A percentile compares a stretch with the other conserved stretches of the same genome.
phyloP scores from a whole-genome alignment of 1,140 invertebrate genomes.

The Camponotus floridanus region DNA sequence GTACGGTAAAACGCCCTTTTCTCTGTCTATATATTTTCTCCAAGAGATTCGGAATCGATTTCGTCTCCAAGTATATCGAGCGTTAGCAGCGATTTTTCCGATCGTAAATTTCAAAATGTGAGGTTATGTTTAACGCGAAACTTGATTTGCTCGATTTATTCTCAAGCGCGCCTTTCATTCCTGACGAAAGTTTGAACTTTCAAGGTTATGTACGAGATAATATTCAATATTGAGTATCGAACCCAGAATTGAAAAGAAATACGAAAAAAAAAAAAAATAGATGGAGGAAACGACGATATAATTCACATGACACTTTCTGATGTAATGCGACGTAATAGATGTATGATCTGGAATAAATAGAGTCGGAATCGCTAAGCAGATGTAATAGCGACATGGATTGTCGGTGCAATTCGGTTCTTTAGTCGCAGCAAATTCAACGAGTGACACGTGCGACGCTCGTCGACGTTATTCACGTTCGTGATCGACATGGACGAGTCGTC shows the following conservation, averaged over 20 bases:
- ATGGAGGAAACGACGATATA: neutral
- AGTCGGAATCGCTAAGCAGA: neutral
- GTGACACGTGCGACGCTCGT: slow-evolving; percentile 51
- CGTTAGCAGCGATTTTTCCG: neutral
- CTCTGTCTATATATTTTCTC: neutral
- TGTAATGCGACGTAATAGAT: neutral
- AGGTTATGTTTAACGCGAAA: neutral
- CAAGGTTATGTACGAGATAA: neutral
- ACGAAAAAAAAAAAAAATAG: neutral
- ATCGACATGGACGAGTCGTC: slow-evolving; percentile 47
- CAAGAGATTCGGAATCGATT: neutral
- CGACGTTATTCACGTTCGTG: slow-evolving; percentile 45
- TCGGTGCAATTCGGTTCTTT: slow-evolving; percentile 22
- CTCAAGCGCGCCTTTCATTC: neutral
- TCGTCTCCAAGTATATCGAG: neutral
- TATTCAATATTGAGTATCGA: neutral
- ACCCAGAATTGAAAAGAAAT: neutral
- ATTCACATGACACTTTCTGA: neutral
- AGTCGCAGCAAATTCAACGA: slow-evolving; percentile 22
- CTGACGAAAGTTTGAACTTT: neutral
- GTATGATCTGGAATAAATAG: neutral
- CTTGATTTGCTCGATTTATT: neutral
- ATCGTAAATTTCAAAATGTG: neutral
- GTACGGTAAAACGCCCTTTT: slow-evolving; percentile 4
- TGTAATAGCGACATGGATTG: slow-evolving; percentile 13